These are phyloP conservation scores for Amblyjoppa fuscipennis DNA, from an alignment of 2,888 invertebrate species.

Conservation along the genomic window DNA sequence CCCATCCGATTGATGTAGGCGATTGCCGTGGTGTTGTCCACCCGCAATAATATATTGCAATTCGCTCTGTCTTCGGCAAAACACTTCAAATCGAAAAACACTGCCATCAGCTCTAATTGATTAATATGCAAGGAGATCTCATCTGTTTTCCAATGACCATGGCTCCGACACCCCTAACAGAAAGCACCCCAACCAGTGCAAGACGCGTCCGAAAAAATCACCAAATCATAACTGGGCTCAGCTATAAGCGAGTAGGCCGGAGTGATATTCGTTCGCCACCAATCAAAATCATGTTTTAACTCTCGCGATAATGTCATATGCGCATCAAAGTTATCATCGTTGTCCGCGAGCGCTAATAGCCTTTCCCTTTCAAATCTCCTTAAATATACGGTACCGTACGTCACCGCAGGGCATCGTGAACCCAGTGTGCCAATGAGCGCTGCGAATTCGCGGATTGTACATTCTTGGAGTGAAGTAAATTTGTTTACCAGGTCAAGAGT, in stretches of 20 bases:
- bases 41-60: slow-evolving; percentile 43
- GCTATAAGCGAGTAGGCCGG: slow-evolving; percentile 5
- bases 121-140: slow-evolving; percentile 51
- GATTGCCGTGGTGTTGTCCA: slow-evolving; percentile 42
- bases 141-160: slow-evolving; percentile 37
- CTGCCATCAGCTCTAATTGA: slow-evolving; percentile 22
- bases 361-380: background rate
- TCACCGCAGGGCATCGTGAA: background rate
- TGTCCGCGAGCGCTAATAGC: background rate
- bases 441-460: background rate
- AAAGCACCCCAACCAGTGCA: slow-evolving; percentile 51
- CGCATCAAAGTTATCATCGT: background rate
- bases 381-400: background rate
- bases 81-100: slow-evolving; percentile 60
- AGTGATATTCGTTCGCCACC: background rate
- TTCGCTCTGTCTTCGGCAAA: slow-evolving; percentile 43
- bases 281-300: background rate
- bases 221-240: slow-evolving; percentile 20
- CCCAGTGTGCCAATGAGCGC: background rate
- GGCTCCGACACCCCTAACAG: background rate
- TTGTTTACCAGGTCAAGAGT: background rate
- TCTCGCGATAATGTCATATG: background rate
- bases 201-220: slow-evolving; percentile 65
- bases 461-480: background rate
- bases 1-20: slow-evolving; percentile 1